phyloP scores from a whole-genome alignment of 2,888 invertebrate genomes.

The Watsonalla cultraria region DNA sequence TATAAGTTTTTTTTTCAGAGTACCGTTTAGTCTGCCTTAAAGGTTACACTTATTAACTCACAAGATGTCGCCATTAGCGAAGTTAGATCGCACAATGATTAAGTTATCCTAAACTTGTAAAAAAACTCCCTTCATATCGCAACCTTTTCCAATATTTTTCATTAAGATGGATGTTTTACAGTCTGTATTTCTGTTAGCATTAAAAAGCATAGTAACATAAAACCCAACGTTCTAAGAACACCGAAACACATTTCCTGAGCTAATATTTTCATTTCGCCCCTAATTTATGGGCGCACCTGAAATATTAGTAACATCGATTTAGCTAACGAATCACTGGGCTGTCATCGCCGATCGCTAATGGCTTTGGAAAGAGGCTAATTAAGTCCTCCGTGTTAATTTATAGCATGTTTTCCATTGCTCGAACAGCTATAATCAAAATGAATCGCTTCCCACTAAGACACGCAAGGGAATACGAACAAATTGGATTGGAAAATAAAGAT shows the following conservation, averaged over 20 bases:
- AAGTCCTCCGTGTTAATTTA: constrained; percentile 73
- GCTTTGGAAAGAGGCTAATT: constrained; percentile 73
- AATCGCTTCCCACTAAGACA: constrained; percentile 65
- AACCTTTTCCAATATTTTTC: too few relatives aligned
- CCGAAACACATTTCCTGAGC: neutral
- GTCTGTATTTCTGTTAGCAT: too few relatives aligned
- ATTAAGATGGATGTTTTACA: too few relatives aligned
- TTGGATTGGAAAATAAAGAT: constrained; percentile 60
- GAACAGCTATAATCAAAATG: constrained; percentile 72
- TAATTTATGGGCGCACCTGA: constrained; percentile 40
- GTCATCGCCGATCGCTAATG: constrained; percentile 68
- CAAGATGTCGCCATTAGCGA: too few relatives aligned
- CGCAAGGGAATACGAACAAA: constrained; percentile 67
- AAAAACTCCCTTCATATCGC: too few relatives aligned
- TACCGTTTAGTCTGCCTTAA: too few relatives aligned
- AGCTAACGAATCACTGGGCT: constrained; percentile 47
- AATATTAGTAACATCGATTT: constrained; percentile 55
- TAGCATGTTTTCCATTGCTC: constrained; percentile 62
- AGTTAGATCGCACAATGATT: too few relatives aligned
- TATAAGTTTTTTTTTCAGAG: too few relatives aligned
- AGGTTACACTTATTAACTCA: too few relatives aligned
- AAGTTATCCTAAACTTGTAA: too few relatives aligned
- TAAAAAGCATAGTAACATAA: neutral
- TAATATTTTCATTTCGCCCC: constrained; percentile 24
- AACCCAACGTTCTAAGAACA: neutral